These are phyloP conservation scores for Eupeodes corollae DNA, from an alignment of 1,140 invertebrate species.

Conservation along the genomic window DNA sequence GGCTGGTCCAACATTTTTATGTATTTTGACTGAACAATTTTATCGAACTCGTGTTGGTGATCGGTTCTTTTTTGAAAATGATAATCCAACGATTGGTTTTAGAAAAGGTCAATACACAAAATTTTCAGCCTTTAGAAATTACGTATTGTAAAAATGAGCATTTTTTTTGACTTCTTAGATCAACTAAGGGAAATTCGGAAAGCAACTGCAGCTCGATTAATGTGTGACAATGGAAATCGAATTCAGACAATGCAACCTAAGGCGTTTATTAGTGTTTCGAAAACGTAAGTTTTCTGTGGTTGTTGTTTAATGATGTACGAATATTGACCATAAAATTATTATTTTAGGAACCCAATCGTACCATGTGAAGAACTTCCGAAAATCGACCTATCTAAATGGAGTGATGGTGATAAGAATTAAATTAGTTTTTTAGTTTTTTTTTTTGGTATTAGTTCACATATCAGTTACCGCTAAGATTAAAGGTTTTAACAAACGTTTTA, in stretches of 20 bases:
- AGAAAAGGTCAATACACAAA: constrained; percentile 48
- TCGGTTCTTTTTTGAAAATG: constrained; percentile 72
- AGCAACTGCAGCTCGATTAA: constrained; percentile 61
- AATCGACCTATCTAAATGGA: constrained; percentile 54
- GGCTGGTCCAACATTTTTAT: constrained; percentile 83
- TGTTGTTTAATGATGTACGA: too few relatives aligned
- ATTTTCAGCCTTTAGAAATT: not conserved
- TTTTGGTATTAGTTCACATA: too few relatives aligned
- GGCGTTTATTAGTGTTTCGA: constrained; percentile 48
- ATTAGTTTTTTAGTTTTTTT: too few relatives aligned
- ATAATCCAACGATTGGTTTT: constrained; percentile 53
- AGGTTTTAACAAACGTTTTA: too few relatives aligned
- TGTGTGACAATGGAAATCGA: constrained; percentile 79
- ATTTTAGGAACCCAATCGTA: constrained; percentile 53
- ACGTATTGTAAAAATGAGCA: too few relatives aligned
- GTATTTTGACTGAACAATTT: constrained; percentile 83
- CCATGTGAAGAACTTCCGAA: constrained; percentile 52
- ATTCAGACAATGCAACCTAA: constrained; percentile 60
- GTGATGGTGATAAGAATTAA: too few relatives aligned
- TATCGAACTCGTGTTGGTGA: constrained; percentile 72
- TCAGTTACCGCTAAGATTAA: too few relatives aligned
- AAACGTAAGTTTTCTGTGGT: constrained; percentile 43
- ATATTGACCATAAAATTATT: constrained; percentile 3
- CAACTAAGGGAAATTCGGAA: constrained; percentile 81
- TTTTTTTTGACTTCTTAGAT: constrained; percentile 39